Evolutionary conservation across 2,888 invertebrate species (phyloP), one percentile per base, ranked within the genome.

Genomic region (Trichogramma evanescens): DNA sequence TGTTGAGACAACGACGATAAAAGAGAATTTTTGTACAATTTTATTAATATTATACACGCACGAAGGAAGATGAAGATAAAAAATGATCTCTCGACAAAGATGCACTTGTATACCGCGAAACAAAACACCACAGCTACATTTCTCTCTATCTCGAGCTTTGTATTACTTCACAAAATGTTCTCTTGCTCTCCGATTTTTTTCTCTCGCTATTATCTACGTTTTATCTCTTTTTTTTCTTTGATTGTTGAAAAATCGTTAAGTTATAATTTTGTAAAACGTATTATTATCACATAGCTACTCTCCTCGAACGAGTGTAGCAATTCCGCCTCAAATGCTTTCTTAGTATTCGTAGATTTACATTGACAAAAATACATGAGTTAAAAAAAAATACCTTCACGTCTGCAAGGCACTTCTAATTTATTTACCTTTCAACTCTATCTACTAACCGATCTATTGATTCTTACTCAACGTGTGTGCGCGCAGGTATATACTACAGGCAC

Each of bases 341-440:
- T 75, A 77, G 76, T 76, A 71, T 75, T 75, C 74, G 73, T 74
- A 75, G 74, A 65, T 71, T 75, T 74, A 75, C 68, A 67, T 72
- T 66, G 70, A 70, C 74, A 73, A 75, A 72, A 75, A 75, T 75
- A 76, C 72, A 76, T 72, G 74, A 69, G 67, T 65, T 63, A 8
- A 57, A 38, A 63, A 60, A 64, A 63, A 59, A 50, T 38, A 10
- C 49, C 13, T 49, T 49, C 49, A 10, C 49, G 13, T 49, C 13
- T 26, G 43, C 40, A 5, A 50, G n/a, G 39, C 6, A 26, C 51
- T 41, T 49, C 50, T 54, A 43, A 61, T 56, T 61, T 57, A 57
- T 54, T 60, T 43, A 42, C 38, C 54, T 49, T 6, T 4, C 26
- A 26, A 26, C 40, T 26, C 4, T 40, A 50, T 50, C 4, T 39